phyloP scores from a whole-genome alignment of 1,140 invertebrate species.

The Drosophila grimshawi region DNA sequence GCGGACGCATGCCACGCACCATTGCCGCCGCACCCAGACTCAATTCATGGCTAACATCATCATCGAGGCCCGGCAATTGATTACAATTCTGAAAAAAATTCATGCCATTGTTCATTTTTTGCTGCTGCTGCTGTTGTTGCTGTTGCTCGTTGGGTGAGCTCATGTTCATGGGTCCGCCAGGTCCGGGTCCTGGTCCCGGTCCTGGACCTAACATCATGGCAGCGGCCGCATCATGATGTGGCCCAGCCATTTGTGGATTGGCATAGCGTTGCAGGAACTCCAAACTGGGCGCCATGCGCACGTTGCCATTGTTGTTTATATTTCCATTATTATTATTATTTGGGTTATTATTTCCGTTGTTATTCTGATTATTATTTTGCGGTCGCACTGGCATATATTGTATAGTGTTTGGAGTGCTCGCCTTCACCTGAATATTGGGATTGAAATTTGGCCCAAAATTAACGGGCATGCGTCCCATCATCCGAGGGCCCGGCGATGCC shows the following conservation, averaged over 20 bases:
- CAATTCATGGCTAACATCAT: constrained; percentile 86
- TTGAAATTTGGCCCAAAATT: constrained; percentile 77
- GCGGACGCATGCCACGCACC: constrained; percentile 69
- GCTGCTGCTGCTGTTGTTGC: constrained; percentile 44
- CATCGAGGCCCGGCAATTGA: constrained; percentile 78
- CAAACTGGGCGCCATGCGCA: constrained; percentile 93
- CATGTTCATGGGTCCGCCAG: constrained; percentile 42
- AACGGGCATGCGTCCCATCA: constrained; percentile 85
- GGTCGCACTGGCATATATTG: constrained; percentile 97
- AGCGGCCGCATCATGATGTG: not conserved
- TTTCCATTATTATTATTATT: constrained; percentile 18
- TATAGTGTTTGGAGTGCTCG: constrained; percentile 98
- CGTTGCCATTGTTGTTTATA: constrained; percentile 48
- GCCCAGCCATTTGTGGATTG: constrained; percentile 88
- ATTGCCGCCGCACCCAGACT: constrained; percentile 82
- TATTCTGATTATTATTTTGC: constrained; percentile 88
- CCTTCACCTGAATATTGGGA: constrained; percentile 96
- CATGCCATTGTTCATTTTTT: constrained; percentile 57
- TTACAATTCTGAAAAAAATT: constrained; percentile 85
- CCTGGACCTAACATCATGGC: constrained; percentile 10
- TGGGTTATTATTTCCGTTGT: constrained; percentile 2
- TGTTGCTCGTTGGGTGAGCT: constrained; percentile 19
- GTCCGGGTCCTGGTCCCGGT: too few relatives aligned
- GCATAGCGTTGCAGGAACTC: constrained; percentile 96
- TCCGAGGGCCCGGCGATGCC: constrained; percentile 65